Conservation (phyloP, 2,113 vertebrate species). For the Paralichthys olivaceus region DNA sequence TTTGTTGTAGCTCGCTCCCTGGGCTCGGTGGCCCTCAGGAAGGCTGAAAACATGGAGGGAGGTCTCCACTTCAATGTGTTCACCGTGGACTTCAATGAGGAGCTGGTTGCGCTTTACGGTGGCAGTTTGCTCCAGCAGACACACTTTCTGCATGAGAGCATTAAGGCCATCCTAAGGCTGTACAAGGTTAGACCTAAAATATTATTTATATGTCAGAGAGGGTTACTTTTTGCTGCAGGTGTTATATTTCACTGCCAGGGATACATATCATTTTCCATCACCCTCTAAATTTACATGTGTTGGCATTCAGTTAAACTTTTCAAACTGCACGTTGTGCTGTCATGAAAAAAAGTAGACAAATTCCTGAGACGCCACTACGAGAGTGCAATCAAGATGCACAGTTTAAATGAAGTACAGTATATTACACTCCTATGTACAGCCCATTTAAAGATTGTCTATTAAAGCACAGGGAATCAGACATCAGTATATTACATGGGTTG, state of each 20-base stretch:
- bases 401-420: neutral
- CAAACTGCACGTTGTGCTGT: neutral
- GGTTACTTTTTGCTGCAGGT: neutral
- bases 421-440: neutral
- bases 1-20: constrained; percentile 88
- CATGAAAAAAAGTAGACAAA: neutral
- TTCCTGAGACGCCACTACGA: neutral
- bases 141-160: constrained; percentile 93
- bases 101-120: constrained; percentile 95
- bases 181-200: constrained; percentile 88
- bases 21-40: constrained; percentile 94
- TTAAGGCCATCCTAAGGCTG: constrained; percentile 93
- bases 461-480: too few relatives aligned
- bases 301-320: neutral
- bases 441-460: neutral
- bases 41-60: constrained; percentile 91
- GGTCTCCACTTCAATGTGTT: constrained; percentile 95
- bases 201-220: neutral
- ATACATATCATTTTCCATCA: neutral
- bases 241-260: neutral
- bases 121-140: constrained; percentile 93
- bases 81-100: constrained; percentile 96
- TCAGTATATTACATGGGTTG: neutral
- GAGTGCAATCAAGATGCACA: neutral
- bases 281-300: neutral